Conservation (phyloP, 2,113 vertebrate genomes). For the Corydoras maculifer region DNA sequence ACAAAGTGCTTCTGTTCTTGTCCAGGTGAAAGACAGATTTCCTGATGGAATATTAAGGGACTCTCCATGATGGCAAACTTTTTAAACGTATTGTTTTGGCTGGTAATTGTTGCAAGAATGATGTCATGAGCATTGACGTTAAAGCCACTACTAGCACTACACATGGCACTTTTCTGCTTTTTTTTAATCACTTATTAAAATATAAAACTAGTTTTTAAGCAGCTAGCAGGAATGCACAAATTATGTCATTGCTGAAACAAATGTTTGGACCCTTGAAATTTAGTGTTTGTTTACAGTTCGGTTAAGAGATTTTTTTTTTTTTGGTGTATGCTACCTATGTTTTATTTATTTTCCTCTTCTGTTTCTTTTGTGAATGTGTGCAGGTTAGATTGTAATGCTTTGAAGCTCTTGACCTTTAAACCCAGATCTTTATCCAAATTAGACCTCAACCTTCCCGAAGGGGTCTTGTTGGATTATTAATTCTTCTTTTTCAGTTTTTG, state of each 20-base stretch:
- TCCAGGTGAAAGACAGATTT: neutral
- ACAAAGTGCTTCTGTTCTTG: neutral
- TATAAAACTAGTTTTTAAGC: too few species aligned
- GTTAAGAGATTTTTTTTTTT: constrained; percentile 8
- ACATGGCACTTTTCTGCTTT: too few species aligned
- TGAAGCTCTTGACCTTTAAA: constrained; percentile 3
- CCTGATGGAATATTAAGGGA: neutral
- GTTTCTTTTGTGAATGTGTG: neutral
- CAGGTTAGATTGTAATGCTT: constrained; percentile 1
- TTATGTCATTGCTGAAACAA: neutral
- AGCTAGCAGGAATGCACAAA: neutral
- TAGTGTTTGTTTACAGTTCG: constrained; percentile 35
- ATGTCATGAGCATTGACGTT: too few species aligned
- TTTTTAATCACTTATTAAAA: too few species aligned
- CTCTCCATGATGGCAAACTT: too few species aligned
- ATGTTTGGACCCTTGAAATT: constrained; percentile 22
- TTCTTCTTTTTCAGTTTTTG: too few species aligned
- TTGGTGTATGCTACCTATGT: too few species aligned
- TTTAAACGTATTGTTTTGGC: neutral
- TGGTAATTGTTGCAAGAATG: neutral
- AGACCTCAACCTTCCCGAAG: neutral
- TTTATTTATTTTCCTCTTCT: neutral
- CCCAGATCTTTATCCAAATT: constrained; percentile 8
- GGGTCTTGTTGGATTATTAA: too few species aligned
- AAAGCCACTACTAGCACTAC: too few species aligned